Percentiles rank a stretch among this genome's conserved stretches.
Conservation (phyloP, 92 coral and sea anemone species). For the Virgularia gustaviana region DNA sequence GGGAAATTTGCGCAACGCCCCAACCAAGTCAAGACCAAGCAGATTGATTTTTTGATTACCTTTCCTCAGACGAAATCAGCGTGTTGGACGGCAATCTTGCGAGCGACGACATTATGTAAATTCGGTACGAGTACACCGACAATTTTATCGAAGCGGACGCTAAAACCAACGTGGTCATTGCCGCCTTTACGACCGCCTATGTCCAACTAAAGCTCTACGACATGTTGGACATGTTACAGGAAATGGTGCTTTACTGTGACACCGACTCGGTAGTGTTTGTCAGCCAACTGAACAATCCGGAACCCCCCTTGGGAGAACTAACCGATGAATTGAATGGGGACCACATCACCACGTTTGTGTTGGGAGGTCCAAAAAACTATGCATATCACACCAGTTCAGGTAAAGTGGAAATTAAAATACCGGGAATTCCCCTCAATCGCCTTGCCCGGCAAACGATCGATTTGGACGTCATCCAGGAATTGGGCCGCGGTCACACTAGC, state of each 20-base stretch:
- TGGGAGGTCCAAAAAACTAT: slow-evolving; percentile 55
- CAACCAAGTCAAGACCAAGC: slow-evolving; percentile 14
- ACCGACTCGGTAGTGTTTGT: not conserved
- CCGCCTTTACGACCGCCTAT: too few species aligned
- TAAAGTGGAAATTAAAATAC: too few species aligned
- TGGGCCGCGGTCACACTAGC: not conserved
- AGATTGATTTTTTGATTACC: not conserved
- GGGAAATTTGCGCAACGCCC: slow-evolving; percentile 53
- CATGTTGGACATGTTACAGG: not conserved
- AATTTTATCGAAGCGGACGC: too few species aligned
- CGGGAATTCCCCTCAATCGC: too few species aligned
- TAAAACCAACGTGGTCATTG: too few species aligned
- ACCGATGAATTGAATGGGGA: not conserved
- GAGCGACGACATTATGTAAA: not conserved
- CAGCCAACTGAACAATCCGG: not conserved
- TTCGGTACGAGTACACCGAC: not conserved
- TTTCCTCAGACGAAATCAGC: not conserved
- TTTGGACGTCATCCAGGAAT: too few species aligned
- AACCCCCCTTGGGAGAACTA: not conserved
- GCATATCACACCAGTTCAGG: too few species aligned
- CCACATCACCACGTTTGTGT: slow-evolving; percentile 51
- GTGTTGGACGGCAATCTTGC: not conserved
- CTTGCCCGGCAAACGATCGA: too few species aligned
- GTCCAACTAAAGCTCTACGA: not conserved
- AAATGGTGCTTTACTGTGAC: not conserved